These are phyloP conservation scores for Rhyzopertha dominica DNA, from an alignment of 1,140 invertebrate species.

Conservation along the genomic window DNA sequence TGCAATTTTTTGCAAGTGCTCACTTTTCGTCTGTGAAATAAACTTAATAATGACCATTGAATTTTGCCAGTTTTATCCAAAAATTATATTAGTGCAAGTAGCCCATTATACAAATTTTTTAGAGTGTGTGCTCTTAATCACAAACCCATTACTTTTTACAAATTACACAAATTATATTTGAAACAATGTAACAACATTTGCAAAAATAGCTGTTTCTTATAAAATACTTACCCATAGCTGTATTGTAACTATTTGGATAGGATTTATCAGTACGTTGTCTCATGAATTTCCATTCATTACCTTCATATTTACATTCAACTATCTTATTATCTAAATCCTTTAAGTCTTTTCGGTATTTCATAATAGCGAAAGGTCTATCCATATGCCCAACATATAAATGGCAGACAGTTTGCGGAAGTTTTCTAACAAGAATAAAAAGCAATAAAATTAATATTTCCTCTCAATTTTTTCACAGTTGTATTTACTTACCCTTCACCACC, in stretches of 20 bases:
- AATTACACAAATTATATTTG: no score
- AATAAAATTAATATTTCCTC: conserved; percentile 10
- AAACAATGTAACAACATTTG: no score
- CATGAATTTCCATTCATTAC: conserved; percentile 88
- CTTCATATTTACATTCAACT: conserved; percentile 85
- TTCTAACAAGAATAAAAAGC: conserved; percentile 51
- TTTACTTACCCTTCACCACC: conserved; percentile 65
- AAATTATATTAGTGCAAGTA: no score
- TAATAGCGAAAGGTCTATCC: conserved; percentile 59
- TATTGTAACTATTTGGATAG: conserved; percentile 84
- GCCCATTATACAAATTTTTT: no score
- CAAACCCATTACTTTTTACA: no score
- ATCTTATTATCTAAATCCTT: conserved; percentile 88
- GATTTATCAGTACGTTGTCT: conserved; percentile 95
- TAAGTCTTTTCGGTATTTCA: conserved; percentile 73
- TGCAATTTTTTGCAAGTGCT: no score
- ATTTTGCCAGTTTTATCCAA: no score
- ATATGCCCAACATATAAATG: conserved; percentile 74
- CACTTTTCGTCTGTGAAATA: no score
- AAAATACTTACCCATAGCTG: conserved; percentile 63
- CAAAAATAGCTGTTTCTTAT: no score
- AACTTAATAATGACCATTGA: no score
- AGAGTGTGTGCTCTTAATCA: no score
- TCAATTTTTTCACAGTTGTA: conserved; percentile 6
- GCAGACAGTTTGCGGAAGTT: conserved; percentile 69